phyloP scores from a whole-genome alignment of 2,797 vertebrate species.

The Xerus rutilus region DNA sequence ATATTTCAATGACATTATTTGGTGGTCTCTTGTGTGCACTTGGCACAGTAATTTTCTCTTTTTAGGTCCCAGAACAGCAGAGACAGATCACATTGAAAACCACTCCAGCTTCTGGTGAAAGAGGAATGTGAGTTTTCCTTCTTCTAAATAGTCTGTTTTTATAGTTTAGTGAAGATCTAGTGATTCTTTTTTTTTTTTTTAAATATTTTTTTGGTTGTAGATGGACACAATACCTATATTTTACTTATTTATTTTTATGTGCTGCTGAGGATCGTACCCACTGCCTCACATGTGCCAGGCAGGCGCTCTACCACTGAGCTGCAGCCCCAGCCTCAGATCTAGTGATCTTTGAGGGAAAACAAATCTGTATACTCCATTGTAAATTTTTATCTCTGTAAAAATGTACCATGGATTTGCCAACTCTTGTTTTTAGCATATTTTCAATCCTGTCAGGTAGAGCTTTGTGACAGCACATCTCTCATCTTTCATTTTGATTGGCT shows the following conservation, averaged over 20 bases:
- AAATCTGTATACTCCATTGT: neutral
- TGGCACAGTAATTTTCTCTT: neutral
- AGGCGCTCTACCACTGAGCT: no score
- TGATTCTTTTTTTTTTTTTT: neutral
- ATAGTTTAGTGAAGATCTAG: neutral
- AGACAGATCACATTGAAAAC: conserved; percentile 97
- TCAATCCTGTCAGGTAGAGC: neutral
- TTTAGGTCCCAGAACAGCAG: conserved; percentile 95
- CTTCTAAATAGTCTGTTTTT: neutral
- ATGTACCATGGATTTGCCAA: neutral
- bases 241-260: no score
- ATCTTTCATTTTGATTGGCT: neutral
- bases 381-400: neutral
- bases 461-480: neutral
- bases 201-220: no score
- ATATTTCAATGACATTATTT: neutral
- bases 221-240: no score
- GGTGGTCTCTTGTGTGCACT: neutral
- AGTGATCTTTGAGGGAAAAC: neutral
- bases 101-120: conserved; percentile 94
- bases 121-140: conserved; percentile 93
- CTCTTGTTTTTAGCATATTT: neutral
- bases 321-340: neutral
- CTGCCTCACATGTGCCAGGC: no score
- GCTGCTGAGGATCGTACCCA: no score